Evolutionary conservation across 2,113 vertebrate species (phyloP).

Genomic region (Sterrhoptilus dennistouni): DNA sequence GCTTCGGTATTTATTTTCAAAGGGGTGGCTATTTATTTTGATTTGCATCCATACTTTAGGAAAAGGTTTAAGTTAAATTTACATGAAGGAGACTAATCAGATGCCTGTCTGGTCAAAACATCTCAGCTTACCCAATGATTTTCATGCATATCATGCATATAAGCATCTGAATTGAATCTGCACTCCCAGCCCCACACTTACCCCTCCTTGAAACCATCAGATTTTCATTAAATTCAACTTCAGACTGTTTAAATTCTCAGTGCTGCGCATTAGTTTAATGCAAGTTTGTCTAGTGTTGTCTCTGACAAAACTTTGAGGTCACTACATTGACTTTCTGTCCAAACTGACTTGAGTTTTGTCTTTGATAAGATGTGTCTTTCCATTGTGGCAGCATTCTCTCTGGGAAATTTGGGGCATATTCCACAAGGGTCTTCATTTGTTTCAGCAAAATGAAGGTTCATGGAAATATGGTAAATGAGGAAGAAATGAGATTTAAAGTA

Average conservation of each 20-base stretch:
- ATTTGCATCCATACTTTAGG: background rate
- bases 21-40: background rate
- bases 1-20: background rate
- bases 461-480: background rate
- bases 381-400: background rate
- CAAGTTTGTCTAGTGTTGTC: background rate
- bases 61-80: background rate
- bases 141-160: background rate
- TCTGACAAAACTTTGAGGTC: background rate
- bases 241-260: background rate
- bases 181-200: background rate
- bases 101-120: background rate
- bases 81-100: background rate
- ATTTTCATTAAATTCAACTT: background rate
- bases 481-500: background rate
- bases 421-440: background rate
- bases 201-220: background rate
- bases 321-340: background rate
- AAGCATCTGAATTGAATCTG: background rate
- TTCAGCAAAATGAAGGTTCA: background rate
- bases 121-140: background rate
- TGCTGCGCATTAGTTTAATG: background rate
- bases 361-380: fast-evolving
- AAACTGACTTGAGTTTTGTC: background rate
- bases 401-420: background rate